phyloP scores from a whole-genome alignment of 2,797 vertebrate species.

The Microctenopoma stevenorrisi region DNA sequence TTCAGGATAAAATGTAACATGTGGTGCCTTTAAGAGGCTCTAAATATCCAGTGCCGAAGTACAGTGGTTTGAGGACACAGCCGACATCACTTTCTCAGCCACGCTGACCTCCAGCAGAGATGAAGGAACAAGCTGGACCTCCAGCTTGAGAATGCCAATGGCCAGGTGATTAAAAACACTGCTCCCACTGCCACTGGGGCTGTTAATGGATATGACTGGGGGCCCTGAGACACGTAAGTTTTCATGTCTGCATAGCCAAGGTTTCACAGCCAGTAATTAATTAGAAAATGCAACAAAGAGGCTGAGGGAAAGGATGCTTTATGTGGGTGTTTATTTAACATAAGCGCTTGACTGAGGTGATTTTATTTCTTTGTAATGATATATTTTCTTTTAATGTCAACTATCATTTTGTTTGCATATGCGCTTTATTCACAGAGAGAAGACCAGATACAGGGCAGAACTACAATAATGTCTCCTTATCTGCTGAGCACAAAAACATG shows the following conservation, averaged over 20 bases:
- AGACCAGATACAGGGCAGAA: conserved; percentile 13
- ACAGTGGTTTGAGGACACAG: conserved; percentile 11
- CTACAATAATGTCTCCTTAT: conserved; percentile 18
- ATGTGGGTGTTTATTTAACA: conserved; percentile 42
- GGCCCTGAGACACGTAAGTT: conserved; percentile 48
- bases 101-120: conserved; percentile 53
- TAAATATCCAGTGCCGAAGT: conserved; percentile 17
- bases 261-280: conserved; percentile 59
- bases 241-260: conserved; percentile 51
- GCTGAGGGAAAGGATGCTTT: conserved; percentile 36
- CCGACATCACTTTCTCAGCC: conserved; percentile 22
- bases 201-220: conserved; percentile 48
- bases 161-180: conserved; percentile 71
- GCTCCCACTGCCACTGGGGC: conserved; percentile 41
- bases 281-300: conserved; percentile 62
- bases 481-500: conserved; percentile 15
- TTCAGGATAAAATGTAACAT: conserved; percentile 37
- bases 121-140: conserved; percentile 55
- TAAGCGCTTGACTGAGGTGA: conserved; percentile 16
- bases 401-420: conserved; percentile 22
- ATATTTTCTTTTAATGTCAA: not conserved
- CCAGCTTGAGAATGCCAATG: conserved; percentile 59
- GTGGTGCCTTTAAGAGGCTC: conserved; percentile 36
- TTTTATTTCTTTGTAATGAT: conserved; percentile 32
- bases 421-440: conserved; percentile 27